A percentile compares a stretch with the other conserved stretches of the same genome.
These are phyloP conservation scores for Cossypha heuglini DNA, from an alignment of 2,797 vertebrate genomes.

Conservation along the genomic window DNA sequence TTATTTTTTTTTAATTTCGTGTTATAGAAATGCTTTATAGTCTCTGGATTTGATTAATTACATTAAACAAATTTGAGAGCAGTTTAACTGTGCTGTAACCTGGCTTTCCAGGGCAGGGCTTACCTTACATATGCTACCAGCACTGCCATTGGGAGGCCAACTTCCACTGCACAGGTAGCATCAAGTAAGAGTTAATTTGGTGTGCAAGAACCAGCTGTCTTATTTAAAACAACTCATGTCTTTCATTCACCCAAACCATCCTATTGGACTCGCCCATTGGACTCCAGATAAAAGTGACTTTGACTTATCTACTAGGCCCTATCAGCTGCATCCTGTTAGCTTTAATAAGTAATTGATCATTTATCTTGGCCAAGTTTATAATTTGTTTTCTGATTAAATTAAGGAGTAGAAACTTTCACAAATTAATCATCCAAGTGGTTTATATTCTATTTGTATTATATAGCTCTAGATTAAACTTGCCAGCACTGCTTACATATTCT, in stretches of 20 bases:
- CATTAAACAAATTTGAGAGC: neutral
- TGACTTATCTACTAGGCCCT: neutral
- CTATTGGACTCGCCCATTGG: neutral
- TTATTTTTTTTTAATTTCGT: neutral
- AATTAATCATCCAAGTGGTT: neutral
- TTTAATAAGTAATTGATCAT: neutral
- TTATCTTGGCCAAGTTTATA: neutral
- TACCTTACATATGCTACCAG: neutral
- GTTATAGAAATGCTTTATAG: neutral
- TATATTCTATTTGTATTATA: neutral
- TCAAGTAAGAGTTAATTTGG: neutral
- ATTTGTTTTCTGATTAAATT: neutral
- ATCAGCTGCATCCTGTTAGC: neutral
- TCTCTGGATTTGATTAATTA: constrained; percentile 27
- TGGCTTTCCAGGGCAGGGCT: neutral
- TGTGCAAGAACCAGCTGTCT: neutral
- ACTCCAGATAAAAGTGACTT: neutral
- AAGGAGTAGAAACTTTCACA: neutral
- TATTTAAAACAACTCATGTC: neutral
- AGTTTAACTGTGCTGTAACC: neutral
- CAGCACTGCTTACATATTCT: neutral
- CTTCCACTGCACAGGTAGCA: neutral
- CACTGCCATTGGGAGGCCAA: neutral
- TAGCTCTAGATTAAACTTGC: neutral
- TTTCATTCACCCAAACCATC: neutral